Base-by-base conservation (phyloP, 2,113 vertebrate genomes). In the Cricetomys ansorgei region DNA sequence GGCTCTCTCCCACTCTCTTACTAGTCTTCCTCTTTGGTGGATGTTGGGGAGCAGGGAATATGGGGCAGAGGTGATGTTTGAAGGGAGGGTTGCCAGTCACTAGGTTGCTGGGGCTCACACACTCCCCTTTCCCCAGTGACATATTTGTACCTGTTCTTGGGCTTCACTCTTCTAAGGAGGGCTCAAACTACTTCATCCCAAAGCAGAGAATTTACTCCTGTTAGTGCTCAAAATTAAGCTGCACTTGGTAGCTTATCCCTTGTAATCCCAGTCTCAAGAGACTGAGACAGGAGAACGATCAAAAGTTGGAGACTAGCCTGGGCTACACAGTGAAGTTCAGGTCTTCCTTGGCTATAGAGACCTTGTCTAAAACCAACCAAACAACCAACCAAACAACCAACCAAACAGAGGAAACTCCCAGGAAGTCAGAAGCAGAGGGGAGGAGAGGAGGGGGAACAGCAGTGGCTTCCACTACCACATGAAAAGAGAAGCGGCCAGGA, bases 21-120 rank as follows among this genome's bases (percentile, higher is more conserved):
- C 40, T 34, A 12, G 2, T 5, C 79, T 59, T 79, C 72, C 31
- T 64, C 53, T 88, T 4, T 4, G 37, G 57, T 25, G n/a, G 62
- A 9, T 45, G 27, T 1, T 85, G 70, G 37, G 23, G 31, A 19
- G 21, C 34, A 19, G 80, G 45, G 23, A 55, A 2, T 1, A 13
- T 4, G 5, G 31, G 34, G 34, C n/a, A 7, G 13, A 65, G 27
- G 25, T 0, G 21, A 53, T 40, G 25, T 76, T 17, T 62, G 43
- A 92, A 50, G 50, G 25, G 12, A 95, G 25, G 8, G 9, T 53
- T 4, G 5, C 0, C 0, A 48, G 48, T 31, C n/a, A 31, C 27
- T 17, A 43, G 15, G 43, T 34, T 37, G 10, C 59, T 45, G 34
- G 16, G 64, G 87, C 88, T 64, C 1, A 62, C 12, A 0, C 11